phyloP scores from a whole-genome alignment of 1,140 invertebrate species.

The Oedothorax gibbosus region DNA sequence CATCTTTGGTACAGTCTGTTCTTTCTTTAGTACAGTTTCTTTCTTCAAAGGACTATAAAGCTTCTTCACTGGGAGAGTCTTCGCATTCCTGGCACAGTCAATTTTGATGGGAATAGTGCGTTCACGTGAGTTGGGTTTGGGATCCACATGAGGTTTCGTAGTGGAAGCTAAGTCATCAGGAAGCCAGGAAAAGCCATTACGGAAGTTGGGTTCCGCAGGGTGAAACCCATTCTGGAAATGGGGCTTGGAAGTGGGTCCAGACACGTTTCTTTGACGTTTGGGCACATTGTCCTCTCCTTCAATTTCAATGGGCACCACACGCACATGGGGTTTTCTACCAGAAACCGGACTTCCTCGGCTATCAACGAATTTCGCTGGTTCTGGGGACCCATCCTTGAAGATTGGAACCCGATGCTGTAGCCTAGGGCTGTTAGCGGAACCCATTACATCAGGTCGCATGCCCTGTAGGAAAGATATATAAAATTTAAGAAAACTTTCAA shows the following conservation, averaged over 20 bases:
- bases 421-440: constrained; percentile 25
- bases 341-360: neutral
- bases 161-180: too few relatives aligned
- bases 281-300: neutral
- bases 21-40: neutral
- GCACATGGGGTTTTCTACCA: constrained; percentile 27
- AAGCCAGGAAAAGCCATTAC: too few relatives aligned
- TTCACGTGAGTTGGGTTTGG: neutral
- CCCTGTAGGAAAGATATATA: constrained; percentile 26
- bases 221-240: neutral
- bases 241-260: neutral
- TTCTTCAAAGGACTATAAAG: neutral
- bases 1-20: neutral
- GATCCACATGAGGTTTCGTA: neutral
- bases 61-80: neutral
- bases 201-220: neutral
- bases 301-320: constrained; percentile 45
- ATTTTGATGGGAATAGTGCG: constrained; percentile 50
- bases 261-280: constrained; percentile 11
- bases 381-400: constrained; percentile 26
- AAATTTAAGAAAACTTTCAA: neutral
- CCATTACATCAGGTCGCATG: neutral
- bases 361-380: neutral
- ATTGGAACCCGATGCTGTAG: constrained; percentile 50
- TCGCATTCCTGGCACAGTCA: neutral